Base-by-base conservation (phyloP, 2,797 vertebrate species). In the Pteropus rufus region DNA sequence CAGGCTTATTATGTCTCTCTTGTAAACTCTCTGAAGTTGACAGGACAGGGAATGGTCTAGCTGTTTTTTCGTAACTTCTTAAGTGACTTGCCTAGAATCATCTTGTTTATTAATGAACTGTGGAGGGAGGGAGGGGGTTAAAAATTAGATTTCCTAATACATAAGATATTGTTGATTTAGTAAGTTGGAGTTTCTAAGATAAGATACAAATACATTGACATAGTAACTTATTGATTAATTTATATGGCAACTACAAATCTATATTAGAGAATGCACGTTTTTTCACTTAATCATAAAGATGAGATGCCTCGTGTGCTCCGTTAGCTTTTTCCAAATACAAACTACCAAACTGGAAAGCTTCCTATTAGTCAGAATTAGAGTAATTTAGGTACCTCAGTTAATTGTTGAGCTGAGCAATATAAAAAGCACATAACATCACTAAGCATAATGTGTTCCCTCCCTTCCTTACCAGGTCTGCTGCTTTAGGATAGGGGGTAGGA, bases 261-360 rank as follows among this genome's bases (percentile, higher is more conserved):
- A 29, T 10, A 87, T 72, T 65, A 86, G 81, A 93, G 34, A 92
- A 85, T 46, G 39, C 18, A 46, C 21, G 10, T 76, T 75, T 58
- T 91, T 92, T 64, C 41, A 85, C 26, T 89, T 75, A 93, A 91
- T 89, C 75, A 80, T 75, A 83, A 89, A 92, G n/a, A 88, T 73
- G 19, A 89, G 41, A 34, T 91, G n/a, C 21, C 58, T 90, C 67
- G 36, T 7, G 0, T 36, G 31, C 49, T 91, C 85, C 52, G 75
- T 92, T 73, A 73, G 64, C 69, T 82, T 84, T 73, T 89, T 94
- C 41, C 54, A 65, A 92, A 90, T 76, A 52, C 49, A 88, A 54
- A 76, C 15, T 52, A 31, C 76, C 34, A 21, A 93, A 52, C 54
- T 76, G 44, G 26, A 64, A 80, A 87, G 36, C 79, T 24, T 75